Conservation (phyloP, 2,113 vertebrate species). For the Pterophyllum scalare region DNA sequence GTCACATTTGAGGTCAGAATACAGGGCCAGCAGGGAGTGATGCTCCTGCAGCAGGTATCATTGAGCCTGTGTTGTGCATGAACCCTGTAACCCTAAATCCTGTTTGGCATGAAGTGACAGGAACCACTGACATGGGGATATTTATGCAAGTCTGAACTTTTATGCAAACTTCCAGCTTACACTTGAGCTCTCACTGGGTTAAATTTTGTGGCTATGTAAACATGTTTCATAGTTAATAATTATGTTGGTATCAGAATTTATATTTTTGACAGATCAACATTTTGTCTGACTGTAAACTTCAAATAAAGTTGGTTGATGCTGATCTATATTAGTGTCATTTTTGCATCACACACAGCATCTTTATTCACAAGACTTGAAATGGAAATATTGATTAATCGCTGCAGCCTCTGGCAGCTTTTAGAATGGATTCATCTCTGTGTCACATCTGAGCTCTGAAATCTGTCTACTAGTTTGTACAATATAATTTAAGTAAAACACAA, state of each 20-base stretch:
- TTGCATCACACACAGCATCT: background rate
- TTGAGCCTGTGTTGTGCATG: conserved; percentile 1
- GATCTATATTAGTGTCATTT: conserved; percentile 7
- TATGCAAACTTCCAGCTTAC: conserved; percentile 33
- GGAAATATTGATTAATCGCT: background rate
- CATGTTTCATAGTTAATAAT: conserved; percentile 52
- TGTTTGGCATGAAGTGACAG: background rate
- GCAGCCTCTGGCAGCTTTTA: too few species aligned
- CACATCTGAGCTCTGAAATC: background rate
- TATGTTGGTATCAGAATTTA: conserved; percentile 50
- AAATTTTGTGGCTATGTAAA: conserved; percentile 49
- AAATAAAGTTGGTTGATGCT: conserved; percentile 69
- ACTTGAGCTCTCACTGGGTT: conserved; percentile 28
- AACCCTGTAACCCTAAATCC: background rate
- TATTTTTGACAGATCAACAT: conserved; percentile 65
- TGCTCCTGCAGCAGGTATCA: background rate
- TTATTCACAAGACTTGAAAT: background rate
- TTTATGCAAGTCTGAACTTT: conserved; percentile 34
- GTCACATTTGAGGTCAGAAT: conserved; percentile 11
- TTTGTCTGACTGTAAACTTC: conserved; percentile 61
- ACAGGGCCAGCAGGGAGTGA: background rate
- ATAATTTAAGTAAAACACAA: background rate
- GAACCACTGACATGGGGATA: background rate
- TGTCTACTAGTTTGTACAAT: background rate
- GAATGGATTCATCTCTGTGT: background rate